A percentile compares a stretch with the other conserved stretches of the same genome.
Evolutionary conservation across 2,888 invertebrate genomes (phyloP).

Genomic region (Geotrupes spiniger): DNA sequence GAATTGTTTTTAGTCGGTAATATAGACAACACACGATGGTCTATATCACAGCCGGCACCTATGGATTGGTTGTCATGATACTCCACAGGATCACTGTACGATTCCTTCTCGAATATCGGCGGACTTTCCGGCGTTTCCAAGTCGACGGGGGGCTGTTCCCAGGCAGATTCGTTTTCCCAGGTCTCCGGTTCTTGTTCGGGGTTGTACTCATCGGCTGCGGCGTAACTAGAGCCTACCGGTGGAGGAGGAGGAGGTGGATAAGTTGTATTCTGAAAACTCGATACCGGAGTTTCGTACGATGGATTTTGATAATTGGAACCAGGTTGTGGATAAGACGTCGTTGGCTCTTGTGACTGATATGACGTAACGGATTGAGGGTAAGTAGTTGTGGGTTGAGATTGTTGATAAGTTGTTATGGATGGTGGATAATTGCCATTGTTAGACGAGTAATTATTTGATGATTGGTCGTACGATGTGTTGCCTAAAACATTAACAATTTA

Average conservation of each 20-base stretch:
- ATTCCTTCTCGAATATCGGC: slow-evolving; percentile 62
- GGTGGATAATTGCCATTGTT: slow-evolving; percentile 11
- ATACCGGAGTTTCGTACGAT: slow-evolving; percentile 8
- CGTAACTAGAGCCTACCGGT: slow-evolving; percentile 22
- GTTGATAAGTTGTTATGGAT: background rate
- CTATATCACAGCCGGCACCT: slow-evolving; percentile 50
- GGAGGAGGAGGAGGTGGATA: slow-evolving; percentile 17
- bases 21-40: slow-evolving; percentile 59
- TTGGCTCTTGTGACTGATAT: slow-evolving; percentile 6
- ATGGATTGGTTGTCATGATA: slow-evolving; percentile 56
- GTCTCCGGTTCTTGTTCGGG: slow-evolving; percentile 52
- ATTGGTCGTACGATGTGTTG: slow-evolving; percentile 16
- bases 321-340: slow-evolving; percentile 13
- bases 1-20: slow-evolving; percentile 13
- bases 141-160: slow-evolving; percentile 44
- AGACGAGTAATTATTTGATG: slow-evolving; percentile 6
- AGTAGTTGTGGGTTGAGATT: background rate
- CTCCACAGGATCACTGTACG: slow-evolving; percentile 57
- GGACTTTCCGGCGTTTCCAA: slow-evolving; percentile 65
- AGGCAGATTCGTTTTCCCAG: slow-evolving; percentile 46
- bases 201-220: slow-evolving; percentile 44
- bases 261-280: slow-evolving; percentile 9
- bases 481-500: too few species aligned
- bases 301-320: slow-evolving; percentile 12
- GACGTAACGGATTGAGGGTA: background rate